Conservation (phyloP, 1,140 invertebrate species). For the Cepaea nemoralis region DNA sequence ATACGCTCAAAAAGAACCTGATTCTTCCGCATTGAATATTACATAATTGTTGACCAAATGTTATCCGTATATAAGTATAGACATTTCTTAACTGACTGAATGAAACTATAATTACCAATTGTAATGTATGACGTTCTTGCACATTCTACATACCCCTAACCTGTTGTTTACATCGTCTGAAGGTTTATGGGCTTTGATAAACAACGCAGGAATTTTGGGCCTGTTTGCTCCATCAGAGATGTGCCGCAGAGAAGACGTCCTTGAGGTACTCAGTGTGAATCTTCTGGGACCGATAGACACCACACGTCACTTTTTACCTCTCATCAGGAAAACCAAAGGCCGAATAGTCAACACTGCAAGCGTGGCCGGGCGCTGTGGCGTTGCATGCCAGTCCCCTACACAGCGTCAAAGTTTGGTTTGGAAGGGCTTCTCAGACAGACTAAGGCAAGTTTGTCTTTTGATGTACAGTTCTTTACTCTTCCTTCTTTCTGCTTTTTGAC, state of each 20-base stretch:
- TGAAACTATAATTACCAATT: too few species aligned
- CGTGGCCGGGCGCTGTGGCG: constrained; percentile 41
- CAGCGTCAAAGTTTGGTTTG: too few species aligned
- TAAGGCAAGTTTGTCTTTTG: constrained; percentile 53
- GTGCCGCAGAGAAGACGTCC: constrained; percentile 42
- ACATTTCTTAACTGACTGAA: too few species aligned
- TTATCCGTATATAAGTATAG: too few species aligned
- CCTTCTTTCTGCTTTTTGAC: too few species aligned
- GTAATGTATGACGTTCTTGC: too few species aligned
- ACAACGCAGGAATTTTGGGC: constrained; percentile 57
- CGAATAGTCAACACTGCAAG: constrained; percentile 58
- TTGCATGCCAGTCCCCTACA: constrained; percentile 41
- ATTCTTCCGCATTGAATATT: too few species aligned
- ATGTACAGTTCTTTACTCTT: too few species aligned
- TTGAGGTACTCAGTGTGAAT: constrained; percentile 46
- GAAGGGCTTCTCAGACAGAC: constrained; percentile 52
- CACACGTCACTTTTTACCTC: constrained; percentile 53
- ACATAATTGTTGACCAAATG: too few species aligned
- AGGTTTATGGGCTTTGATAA: constrained; percentile 63
- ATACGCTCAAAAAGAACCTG: too few species aligned
- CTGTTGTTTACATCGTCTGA: too few species aligned
- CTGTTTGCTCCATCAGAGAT: constrained; percentile 40
- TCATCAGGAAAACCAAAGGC: constrained; percentile 50
- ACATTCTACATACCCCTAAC: too few species aligned
- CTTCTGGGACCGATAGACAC: constrained; percentile 51